Base-by-base conservation (phyloP, 2,113 vertebrate genomes). In the Chaetura pelagica region DNA sequence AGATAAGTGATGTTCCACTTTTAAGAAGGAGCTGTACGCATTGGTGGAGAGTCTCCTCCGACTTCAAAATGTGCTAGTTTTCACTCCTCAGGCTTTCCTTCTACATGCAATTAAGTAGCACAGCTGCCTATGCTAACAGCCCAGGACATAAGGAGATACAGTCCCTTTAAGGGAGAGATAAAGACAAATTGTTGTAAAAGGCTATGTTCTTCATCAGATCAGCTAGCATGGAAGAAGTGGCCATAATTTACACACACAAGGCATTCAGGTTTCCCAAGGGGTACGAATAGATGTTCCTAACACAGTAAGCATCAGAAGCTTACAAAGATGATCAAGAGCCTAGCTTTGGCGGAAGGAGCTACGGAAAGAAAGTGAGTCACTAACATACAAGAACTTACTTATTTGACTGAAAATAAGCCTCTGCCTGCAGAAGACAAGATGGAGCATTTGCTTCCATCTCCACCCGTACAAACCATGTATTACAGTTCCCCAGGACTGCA, bases 171-270 rank as follows among this genome's bases (percentile, higher is more conserved):
- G 91, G 67, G 5, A 64, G 3, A 73, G 48, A 54, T 66, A 57
- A 74, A 79, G 15, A 71, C 8, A 68, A 78, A 52, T 48, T 29
- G 14, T 68, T 32, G 71, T 34, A 84, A 91, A 89, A 34, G 6
- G 18, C 40, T 76, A 12, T 38, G 30, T 72, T 48, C 55, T 48
- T 85, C 44, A 82, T 71, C 32, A 52, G 27, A 64, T 14, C 44
- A 80, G 30, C 51, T 87, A 11, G 23, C 48, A 59, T 26, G 34
- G 64, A 89, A 79, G 71, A 72, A 83, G 8, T n/a, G 15, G 54
- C 63, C 44, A 52, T 69, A 40, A 68, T 44, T 34, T 63, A 38
- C 38, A 34, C 34, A 64, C 0, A 0, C 2, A 4, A 69, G 22
- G 35, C 63, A 63, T 52, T 66, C 34, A 38, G 40, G 14, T 44